These are phyloP conservation scores for Drosophila cracens DNA, from an alignment of 2,888 invertebrate genomes.

Conservation along the genomic window DNA sequence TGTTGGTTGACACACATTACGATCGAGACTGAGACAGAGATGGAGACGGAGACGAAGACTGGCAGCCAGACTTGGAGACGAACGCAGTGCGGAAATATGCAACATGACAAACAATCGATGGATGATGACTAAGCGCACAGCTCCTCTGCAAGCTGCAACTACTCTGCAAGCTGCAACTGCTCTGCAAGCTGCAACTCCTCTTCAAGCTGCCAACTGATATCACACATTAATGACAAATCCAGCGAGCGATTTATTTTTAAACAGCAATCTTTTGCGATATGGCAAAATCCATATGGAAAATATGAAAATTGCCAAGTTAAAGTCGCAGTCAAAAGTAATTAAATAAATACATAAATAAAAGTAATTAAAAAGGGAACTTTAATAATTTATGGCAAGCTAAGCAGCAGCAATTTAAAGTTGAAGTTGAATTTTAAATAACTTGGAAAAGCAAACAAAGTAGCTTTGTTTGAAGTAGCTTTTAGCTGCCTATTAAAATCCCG, in stretches of 20 bases:
- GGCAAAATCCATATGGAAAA: not conserved
- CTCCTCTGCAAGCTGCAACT: not conserved
- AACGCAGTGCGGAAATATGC: constrained; percentile 51
- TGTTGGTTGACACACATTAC: constrained; percentile 67
- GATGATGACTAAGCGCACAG: constrained; percentile 24
- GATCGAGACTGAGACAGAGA: constrained; percentile 5
- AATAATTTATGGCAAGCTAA: not conserved
- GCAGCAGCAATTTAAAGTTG: not conserved
- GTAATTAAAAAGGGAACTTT: not conserved
- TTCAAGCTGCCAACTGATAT: constrained; percentile 9
- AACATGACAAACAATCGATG: constrained; percentile 21
- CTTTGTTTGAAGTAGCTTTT: not conserved
- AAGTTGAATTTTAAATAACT: not conserved
- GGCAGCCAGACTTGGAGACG: constrained; percentile 51
- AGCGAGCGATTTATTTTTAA: not conserved
- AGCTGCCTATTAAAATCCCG: not conserved
- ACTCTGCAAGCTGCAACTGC: too few species aligned
- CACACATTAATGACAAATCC: constrained; percentile 14
- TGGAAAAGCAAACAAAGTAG: not conserved
- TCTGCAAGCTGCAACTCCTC: not conserved
- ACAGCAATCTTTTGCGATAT: not conserved
- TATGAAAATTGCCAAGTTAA: not conserved
- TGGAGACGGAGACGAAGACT: constrained; percentile 13
- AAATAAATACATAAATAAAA: not conserved
- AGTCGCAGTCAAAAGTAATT: not conserved